These are phyloP conservation scores for Latrodectus hesperus DNA, from an alignment of 2,888 invertebrate genomes.

Conservation along the genomic window DNA sequence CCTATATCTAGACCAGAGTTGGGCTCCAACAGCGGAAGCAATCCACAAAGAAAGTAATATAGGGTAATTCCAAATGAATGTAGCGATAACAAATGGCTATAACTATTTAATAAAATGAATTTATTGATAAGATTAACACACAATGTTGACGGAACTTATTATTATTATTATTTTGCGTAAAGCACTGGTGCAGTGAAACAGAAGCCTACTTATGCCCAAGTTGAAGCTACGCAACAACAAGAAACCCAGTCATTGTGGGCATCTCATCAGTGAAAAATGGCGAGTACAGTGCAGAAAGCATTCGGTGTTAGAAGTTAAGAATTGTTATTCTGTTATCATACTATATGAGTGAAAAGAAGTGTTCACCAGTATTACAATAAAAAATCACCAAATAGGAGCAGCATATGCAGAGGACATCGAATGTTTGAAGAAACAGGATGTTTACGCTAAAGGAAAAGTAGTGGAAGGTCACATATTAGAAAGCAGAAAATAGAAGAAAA, in stretches of 20 bases:
- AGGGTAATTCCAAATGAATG: not conserved
- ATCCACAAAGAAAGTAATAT: not conserved
- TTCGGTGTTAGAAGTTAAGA: not conserved
- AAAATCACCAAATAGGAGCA: not conserved
- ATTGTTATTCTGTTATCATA: conserved; percentile 13
- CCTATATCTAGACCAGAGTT: too few species aligned
- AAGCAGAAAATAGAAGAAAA: not conserved
- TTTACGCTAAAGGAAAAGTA: not conserved
- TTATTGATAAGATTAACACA: conserved; percentile 22
- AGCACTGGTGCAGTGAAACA: conserved; percentile 12
- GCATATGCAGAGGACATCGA: conserved; percentile 4
- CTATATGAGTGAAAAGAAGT: not conserved
- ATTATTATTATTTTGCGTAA: conserved; percentile 27
- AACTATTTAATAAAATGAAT: not conserved
- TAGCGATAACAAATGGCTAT: not conserved
- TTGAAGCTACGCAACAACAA: conserved; percentile 9
- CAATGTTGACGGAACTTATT: conserved; percentile 36
- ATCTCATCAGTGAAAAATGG: conserved; percentile 14
- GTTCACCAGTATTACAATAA: conserved; percentile 4
- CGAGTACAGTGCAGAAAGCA: conserved; percentile 9
- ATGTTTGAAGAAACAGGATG: conserved; percentile 10
- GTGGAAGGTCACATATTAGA: not conserved
- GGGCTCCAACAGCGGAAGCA: too few species aligned
- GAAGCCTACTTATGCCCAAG: conserved; percentile 13
- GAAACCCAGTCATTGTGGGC: not conserved